phyloP scores from a whole-genome alignment of 2,888 invertebrate genomes.

The Cryptophagus acutangulus region DNA sequence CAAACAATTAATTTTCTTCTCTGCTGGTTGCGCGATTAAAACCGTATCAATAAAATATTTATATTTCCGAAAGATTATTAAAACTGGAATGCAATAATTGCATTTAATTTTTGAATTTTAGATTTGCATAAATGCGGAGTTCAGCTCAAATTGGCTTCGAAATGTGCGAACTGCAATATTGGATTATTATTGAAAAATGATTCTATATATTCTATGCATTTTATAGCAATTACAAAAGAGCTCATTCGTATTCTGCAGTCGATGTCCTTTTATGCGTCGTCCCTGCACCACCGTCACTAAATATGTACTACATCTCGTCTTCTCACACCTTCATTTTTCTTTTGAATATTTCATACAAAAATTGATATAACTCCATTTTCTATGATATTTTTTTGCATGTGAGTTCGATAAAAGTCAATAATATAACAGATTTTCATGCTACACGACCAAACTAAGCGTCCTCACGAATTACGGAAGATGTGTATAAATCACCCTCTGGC shows the following conservation, averaged over 20 bases:
- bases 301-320: background rate
- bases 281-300: background rate
- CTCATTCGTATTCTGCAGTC: conserved; percentile 1
- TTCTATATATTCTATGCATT: conserved; percentile 1
- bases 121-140: no score
- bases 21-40: no score
- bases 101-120: no score
- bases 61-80: no score
- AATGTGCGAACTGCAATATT: background rate
- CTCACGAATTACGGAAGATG: conserved; percentile 1
- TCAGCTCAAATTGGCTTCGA: no score
- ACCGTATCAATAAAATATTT: no score
- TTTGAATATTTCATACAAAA: conserved; percentile 4
- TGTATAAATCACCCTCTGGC: conserved; percentile 1
- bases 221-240: conserved; percentile 3
- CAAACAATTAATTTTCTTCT: no score
- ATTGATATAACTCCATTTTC: conserved; percentile 1
- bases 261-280: background rate
- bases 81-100: no score
- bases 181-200: conserved; percentile 1
- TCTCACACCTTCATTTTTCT: background rate
- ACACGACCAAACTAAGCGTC: background rate
- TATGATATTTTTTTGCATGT: background rate
- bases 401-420: no score
- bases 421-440: background rate